Base-by-base conservation (phyloP, 2,797 vertebrate species). In the Petrocephalus sullivani region DNA sequence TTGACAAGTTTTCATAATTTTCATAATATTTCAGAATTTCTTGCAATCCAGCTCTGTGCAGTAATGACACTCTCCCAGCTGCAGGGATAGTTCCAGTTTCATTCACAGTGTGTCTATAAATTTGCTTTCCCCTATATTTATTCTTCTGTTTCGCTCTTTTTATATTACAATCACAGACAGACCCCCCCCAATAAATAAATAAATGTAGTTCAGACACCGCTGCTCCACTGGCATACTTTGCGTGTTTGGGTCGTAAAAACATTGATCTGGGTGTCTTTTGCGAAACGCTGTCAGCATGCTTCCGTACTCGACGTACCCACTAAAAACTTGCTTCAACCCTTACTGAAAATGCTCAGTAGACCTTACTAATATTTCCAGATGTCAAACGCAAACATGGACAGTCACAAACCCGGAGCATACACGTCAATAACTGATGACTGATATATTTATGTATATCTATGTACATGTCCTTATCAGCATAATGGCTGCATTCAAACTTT, bases 1-100 rank as follows among this genome's bases (percentile, higher is more conserved):
- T 33, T 86, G 49, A 33, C 67, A 41, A 41, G 56, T 6, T 37
- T 23, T 61, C 9, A 28, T 28, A 51, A 54, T 9, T 21, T 49
- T 53, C 64, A 81, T 58, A 86, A 53, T 87, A 51, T 86, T 87
- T 87, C 54, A 82, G 56, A 49, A 37, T 37, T 58, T 53, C 46
- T 14, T 56, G 61, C 14, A 23, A 53, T 82, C 19, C 37, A 86
- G 28, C 28, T 8, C 84, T n/a, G 5, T 56, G 56, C 84, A 60
- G 56, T 37, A 37, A 54, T 41, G 60, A n/a, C 28, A 56, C 28
- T 60, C 21, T 86, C 56, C 84, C 28, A 71, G 37, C 71, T 78
- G 19, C 41, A 78, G 14, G 16, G 16, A 78, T 1, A 78, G 33
- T 19, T 78, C 16, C 37, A 23, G 4, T 84, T 16, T 78, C 60